Base-by-base conservation (phyloP, 2,113 vertebrate species). In the Aix galericulata region DNA sequence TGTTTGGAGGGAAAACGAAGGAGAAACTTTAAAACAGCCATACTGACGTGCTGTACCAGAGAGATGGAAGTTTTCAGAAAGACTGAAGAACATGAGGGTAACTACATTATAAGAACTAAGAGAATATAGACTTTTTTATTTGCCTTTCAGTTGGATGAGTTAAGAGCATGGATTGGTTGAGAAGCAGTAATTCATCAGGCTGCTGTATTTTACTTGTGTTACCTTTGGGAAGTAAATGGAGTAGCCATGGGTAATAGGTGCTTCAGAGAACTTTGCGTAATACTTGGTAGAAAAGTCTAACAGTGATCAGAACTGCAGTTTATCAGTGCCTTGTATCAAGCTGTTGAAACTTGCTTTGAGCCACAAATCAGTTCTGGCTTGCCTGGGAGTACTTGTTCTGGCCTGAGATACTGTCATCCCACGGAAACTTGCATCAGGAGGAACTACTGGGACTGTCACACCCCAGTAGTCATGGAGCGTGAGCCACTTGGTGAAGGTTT, bases 321-420 rank as follows among this genome's bases (percentile, higher is more conserved):
- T 73, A 60, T 46, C 50, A 25, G n/a, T 87, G 91, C 58, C 74
- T 76, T 36, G 4, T 82, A 46, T 87, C 86, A 79, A n/a, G 53
- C 31, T 79, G 38, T 42, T 22, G 53, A 69, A 34, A 32, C 42
- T 68, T 91, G 74, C 44, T 72, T 56, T 87, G 66, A 50, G 83
- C 69, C 66, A 64, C 66, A 17, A 1, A 32, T 88, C 3, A 8
- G 68, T 93, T 88, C 86, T 86, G 94, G 94, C 77, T 95, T 74
- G 86, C 82, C 73, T 62, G 82, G 76, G 56, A 86, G 17, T 69
- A 32, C 88, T 64, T 88, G 95, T 86, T 93, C 32, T 66, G 77
- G 72, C 73, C 36, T 2, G 60, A 93, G 53, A 48, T 63, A 50
- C 34, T 52, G 46, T 78, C 59, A 52, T 78, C 46, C 22, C 22